Base-by-base conservation (phyloP, 2,113 vertebrate genomes). In the Percopsis transmontana region DNA sequence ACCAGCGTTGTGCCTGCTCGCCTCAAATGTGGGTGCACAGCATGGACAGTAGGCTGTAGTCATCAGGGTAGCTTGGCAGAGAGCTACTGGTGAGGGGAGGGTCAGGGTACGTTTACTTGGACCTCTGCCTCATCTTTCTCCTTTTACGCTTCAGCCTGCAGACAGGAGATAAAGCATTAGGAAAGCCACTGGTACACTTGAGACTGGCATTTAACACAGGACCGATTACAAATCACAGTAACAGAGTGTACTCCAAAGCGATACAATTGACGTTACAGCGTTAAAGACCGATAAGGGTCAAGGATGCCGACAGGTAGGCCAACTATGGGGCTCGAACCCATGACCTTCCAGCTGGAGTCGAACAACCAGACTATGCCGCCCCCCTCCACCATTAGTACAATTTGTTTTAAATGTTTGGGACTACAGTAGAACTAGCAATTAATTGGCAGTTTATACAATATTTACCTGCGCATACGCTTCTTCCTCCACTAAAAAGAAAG, bases 101-200 rank as follows among this genome's bases (percentile, higher is more conserved):
- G 74, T 33, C 72, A 78, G 63, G 82, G 74, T 64, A 62, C 12
- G 79, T 76, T 91, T 94, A 98, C 92, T 97, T 97, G 47, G 96
- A 96, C 94, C 96, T 96, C 88, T 97, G 96, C 91, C 95, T 95
- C 96, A 98, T 98, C 95, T 96, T 98, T 87, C 96, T 84, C 85
- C 96, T 95, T 90, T 98, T 97, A 86, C 95, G 96, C 94, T 97
- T 97, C 94, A 98, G 95, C 87, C 96, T 97, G 58, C 58, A 19
- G 1, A 27, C 33, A 33, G n/a, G 14, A 3, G 8, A 39, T 8
- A 57, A 53, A 53, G 2, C 2, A 21, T 27, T 18, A 51, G 16
- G 48, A 19, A 51, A 33, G 5, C 5, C 5, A 33, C n/a, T n/a
- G n/a, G n/a, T n/a, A n/a, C n/a, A n/a, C n/a, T 33, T 6, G 27